Percentiles rank a stretch among this genome's conserved stretches.
These are phyloP conservation scores for Artibeus lituratus DNA, from an alignment of 2,797 vertebrate genomes.

Conservation along the genomic window DNA sequence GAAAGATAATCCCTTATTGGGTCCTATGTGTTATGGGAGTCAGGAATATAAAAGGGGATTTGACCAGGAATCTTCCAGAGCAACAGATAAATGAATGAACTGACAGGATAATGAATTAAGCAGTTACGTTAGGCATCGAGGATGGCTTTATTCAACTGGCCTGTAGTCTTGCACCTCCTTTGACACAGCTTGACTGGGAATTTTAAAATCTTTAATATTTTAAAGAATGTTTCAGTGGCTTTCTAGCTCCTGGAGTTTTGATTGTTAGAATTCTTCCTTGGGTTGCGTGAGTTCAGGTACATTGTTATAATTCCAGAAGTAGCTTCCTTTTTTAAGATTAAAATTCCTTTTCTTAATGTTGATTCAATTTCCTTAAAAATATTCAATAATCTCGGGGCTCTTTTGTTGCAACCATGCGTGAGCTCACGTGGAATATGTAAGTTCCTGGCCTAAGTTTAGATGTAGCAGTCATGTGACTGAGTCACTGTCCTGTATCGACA, in stretches of 20 bases:
- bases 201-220: neutral
- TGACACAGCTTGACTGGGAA: neutral
- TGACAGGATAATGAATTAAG: neutral
- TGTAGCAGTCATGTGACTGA: neutral
- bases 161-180: neutral
- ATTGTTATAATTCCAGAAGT: neutral
- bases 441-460: neutral
- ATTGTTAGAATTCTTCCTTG: neutral
- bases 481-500: neutral
- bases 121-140: neutral
- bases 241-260: neutral
- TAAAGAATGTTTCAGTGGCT: neutral
- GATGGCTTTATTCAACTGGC: neutral
- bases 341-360: neutral
- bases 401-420: neutral
- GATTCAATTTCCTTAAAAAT: slow-evolving; percentile 9
- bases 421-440: neutral
- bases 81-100: neutral
- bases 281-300: neutral
- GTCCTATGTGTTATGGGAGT: neutral
- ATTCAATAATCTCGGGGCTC: neutral
- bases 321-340: slow-evolving; percentile 6
- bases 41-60: neutral
- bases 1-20: neutral
- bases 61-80: neutral